Percentiles rank a stretch among this genome's conserved stretches.
Evolutionary conservation across 2,888 invertebrate species (phyloP).

Genomic region (Anarsia innoxiella): DNA sequence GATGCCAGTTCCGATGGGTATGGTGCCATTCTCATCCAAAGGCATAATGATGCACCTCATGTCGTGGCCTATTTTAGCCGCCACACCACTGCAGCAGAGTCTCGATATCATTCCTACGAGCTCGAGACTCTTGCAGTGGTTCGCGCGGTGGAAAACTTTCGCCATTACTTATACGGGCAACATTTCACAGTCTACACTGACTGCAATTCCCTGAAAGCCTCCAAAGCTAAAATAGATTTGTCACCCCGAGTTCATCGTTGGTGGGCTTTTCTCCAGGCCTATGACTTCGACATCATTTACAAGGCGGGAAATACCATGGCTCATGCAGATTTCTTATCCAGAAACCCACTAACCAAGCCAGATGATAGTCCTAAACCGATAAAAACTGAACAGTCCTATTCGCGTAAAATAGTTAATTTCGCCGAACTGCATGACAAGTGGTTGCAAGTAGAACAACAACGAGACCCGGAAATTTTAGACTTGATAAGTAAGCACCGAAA

Average conservation of each 20-base stretch:
- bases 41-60: not conserved
- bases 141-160: conserved; percentile 13
- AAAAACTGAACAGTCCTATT: not conserved
- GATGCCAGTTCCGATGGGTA: conserved; percentile 1
- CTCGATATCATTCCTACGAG: conserved; percentile 19
- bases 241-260: conserved; percentile 13
- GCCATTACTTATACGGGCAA: conserved; percentile 14
- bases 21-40: conserved; percentile 3
- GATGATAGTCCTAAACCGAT: too few relatives aligned
- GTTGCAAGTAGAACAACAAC: conserved; percentile 26
- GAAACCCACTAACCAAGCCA: conserved; percentile 8
- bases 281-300: conserved; percentile 16
- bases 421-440: conserved; percentile 20
- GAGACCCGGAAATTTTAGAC: conserved; percentile 21
- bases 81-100: conserved; percentile 10
- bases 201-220: conserved; percentile 5
- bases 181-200: conserved; percentile 10
- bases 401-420: conserved; percentile 17
- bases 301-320: conserved; percentile 9
- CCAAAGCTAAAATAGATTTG: conserved; percentile 4
- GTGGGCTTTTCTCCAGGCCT: conserved; percentile 16
- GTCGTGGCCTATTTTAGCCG: conserved; percentile 2
- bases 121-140: conserved; percentile 19
- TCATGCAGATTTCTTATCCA: conserved; percentile 11
- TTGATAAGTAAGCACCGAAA: conserved; percentile 15